A percentile compares a stretch with the other conserved stretches of the same genome.
Evolutionary conservation across 2,113 vertebrate genomes (phyloP).

Genomic region (Elaphurus davidianus): DNA sequence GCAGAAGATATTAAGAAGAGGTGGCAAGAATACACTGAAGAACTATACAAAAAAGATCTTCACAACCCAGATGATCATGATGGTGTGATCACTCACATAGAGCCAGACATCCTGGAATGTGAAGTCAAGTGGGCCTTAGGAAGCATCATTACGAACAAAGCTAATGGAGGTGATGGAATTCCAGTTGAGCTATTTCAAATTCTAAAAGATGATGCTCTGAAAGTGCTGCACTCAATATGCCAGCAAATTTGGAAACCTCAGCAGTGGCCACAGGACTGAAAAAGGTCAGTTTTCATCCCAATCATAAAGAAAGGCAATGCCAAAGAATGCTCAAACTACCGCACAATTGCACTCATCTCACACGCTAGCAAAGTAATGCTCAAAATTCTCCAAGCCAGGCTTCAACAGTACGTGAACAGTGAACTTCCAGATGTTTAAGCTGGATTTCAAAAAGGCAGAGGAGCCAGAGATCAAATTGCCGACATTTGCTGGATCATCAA

Average conservation of each 20-base stretch:
- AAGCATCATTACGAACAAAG: too few species aligned
- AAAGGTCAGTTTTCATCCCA: not conserved
- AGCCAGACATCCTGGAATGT: too few species aligned
- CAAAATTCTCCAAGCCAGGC: not conserved
- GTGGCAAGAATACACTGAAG: too few species aligned
- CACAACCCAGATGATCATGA: too few species aligned
- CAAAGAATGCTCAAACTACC: not conserved
- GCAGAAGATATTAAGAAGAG: too few species aligned
- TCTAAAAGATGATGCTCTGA: too few species aligned
- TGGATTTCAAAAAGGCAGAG: not conserved
- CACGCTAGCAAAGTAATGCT: not conserved
- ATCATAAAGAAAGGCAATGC: not conserved
- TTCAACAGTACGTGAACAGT: accelerated
- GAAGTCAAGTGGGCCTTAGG: too few species aligned
- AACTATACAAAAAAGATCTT: too few species aligned
- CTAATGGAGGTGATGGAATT: too few species aligned
- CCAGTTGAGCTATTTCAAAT: too few species aligned
- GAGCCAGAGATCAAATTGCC: not conserved
- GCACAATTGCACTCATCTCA: not conserved
- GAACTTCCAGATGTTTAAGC: not conserved
- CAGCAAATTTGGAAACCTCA: not conserved
- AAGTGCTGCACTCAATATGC: too few species aligned
- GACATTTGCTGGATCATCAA: not conserved
- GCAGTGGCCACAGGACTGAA: not conserved
- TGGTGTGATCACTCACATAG: too few species aligned